Base-by-base conservation (phyloP, 1,140 invertebrate species). In the Tetragonula clypearis region DNA sequence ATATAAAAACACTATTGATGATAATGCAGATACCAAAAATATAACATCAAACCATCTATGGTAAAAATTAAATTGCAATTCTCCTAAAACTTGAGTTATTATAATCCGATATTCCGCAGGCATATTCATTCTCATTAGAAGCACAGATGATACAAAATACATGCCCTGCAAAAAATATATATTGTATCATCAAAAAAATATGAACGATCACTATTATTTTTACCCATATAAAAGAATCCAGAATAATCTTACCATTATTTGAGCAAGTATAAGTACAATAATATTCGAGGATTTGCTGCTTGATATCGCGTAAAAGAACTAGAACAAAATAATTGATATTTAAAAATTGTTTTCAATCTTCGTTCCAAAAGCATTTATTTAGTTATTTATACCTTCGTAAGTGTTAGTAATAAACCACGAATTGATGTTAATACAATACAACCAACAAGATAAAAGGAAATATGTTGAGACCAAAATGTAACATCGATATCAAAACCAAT, bases 21-120 rank as follows among this genome's bases (percentile, higher is more conserved):
- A 98, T 68, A 99, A 94, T 2, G 99, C 99, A 91, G 98, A 99
- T 55, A 99, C 97, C 75, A 99, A 96, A 95, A 99, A 99, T 94
- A 99, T 99, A 1, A 99, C 99, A 95, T 99, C 99, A 95, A 99
- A 99, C 99, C 99, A 99, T 75, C 99, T 96, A 95, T 99, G 99
- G 94, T 99, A 99, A 96, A 99, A 99, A 94, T 99, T 99, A 92
- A 99, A 99, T 94, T 99, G 99, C 79, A 99, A 95, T 94, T 99
- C 99, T 14, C 99, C 99, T 0, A 99, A 95, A 0, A 99, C 99
- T 96, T 99, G 98, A 0, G 99, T 99, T 83, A 99, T 99, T 85
- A 99, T 99, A 66, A 97, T 97, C 49, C 99, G 96, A 94, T 99
- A 99, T 94, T 99, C 98, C 1, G 97, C 96, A 14, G 99, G 99